Evolutionary conservation across 2,888 invertebrate genomes (phyloP).

Genomic region (Agrenia bidenticulata): DNA sequence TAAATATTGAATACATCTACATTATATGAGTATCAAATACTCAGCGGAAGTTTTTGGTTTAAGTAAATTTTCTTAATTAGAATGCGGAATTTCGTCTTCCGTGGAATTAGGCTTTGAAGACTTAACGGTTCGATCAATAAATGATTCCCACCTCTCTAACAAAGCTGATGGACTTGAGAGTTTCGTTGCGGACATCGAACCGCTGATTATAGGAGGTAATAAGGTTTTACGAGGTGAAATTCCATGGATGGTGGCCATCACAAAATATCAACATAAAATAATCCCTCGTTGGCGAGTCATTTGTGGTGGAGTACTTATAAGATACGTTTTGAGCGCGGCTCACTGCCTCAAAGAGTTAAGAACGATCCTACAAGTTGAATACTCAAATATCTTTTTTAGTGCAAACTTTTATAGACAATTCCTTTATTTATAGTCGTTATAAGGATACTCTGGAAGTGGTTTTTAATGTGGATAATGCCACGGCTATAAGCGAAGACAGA

Average conservation of each 20-base stretch:
- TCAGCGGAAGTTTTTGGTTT: too few relatives aligned
- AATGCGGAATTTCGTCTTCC: too few relatives aligned
- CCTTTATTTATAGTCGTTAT: constrained; percentile 22
- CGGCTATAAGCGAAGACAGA: constrained; percentile 11
- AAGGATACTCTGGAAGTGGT: constrained; percentile 36
- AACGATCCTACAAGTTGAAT: background rate
- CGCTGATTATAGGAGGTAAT: constrained; percentile 28
- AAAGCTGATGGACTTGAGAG: too few relatives aligned
- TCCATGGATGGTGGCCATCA: constrained; percentile 39
- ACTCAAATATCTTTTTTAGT: too few relatives aligned
- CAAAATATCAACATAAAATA: constrained; percentile 26
- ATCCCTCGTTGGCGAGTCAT: constrained; percentile 32
- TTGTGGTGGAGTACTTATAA: constrained; percentile 76
- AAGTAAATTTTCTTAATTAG: too few relatives aligned
- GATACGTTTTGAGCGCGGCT: constrained; percentile 73
- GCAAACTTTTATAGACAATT: background rate
- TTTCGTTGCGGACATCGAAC: too few relatives aligned
- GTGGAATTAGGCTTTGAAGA: background rate
- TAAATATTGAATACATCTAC: too few relatives aligned
- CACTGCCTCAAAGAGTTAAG: constrained; percentile 80
- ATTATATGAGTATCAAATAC: too few relatives aligned
- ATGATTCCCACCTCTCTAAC: too few relatives aligned
- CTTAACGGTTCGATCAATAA: too few relatives aligned
- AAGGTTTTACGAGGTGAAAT: constrained; percentile 25
- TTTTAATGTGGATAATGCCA: constrained; percentile 31